Evolutionary conservation across 2,888 invertebrate genomes (phyloP), one percentile per base, ranked within the genome.

Genomic region (Lasioglossum malachurum): DNA sequence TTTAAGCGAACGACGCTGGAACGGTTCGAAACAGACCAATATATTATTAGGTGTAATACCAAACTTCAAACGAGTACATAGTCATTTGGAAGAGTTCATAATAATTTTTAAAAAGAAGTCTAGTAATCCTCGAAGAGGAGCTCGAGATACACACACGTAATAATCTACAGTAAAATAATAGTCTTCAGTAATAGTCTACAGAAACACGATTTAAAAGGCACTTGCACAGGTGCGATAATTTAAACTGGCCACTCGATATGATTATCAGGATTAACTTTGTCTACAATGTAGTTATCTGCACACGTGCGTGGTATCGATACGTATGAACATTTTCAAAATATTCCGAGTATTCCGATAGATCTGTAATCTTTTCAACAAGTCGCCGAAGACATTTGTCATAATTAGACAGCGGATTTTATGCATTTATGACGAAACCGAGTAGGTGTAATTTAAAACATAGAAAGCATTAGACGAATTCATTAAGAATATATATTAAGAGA

Each of bases 121-220:
- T 60, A 60, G 60, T 60, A 60, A 60, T 31, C 5, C 27, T 27
- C 27, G 27, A 16, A 14, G 60, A 60, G 14, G 60, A 14, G 14
- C 14, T 60, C 60, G 14, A 60, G 27, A 27, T 27, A 60, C 12
- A 60, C 60, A 57, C 60, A 27, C 27, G 60, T n/a, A 49, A 49
- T 73, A 73, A 74, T 31, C 31, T 31, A 31, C 31, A 31, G 31
- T 31, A 31, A 31, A 31, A 31, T 31, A 31, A 31, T 31, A 31
- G 1, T 31, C 31, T 31, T 31, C 31, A 1, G 31, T 31, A 31
- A 31, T 31, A 71, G 73, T 74, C 53, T 69, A 64, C 46, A 46
- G 46, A 27, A 41, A 35, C 81, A 77, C 35, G 46, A 23, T 88
- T 87, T 73, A 78, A 88, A 79, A 77, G 69, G 44, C 81, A 57